Evolutionary conservation across 2,113 vertebrate genomes (phyloP), one percentile per base, ranked within the genome.

Genomic region (Laticauda colubrina): DNA sequence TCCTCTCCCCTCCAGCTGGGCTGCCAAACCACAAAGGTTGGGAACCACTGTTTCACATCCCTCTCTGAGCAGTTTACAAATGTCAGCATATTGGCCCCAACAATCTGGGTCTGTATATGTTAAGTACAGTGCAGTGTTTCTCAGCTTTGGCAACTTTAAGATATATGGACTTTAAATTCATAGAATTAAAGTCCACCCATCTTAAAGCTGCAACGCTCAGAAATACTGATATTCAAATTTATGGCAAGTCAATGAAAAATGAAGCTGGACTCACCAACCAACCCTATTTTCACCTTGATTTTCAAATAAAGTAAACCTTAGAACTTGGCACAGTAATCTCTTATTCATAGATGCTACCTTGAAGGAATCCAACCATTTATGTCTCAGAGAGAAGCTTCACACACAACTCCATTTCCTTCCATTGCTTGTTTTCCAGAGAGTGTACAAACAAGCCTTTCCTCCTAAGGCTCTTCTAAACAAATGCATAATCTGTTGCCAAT

Each of bases 381-480:
- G 7, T 81, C 18, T 81, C 34, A 39, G 34, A 81, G 6, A 81
- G 15, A 81, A 20, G 69, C 6, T 81, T 81, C 69, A 39, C 6
- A 39, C 18, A 20, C n/a, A 20, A 81, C n/a, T 43, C 75, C 18
- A 9, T 81, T 43, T 20, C 39, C 34, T 39, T 18, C 34, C 69
- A 39, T 81, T 81, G n/a, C 34, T 81, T 81, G 34, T 81, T 81
- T 20, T 81, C 34, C 1, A 18, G 34, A 81, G 75, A 43, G 5
- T 10, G 18, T 21, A 3, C 7, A 43, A 81, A 23, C 18, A 21
- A 51, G 18, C 75, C 2, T 81, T 81, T 81, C 34, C 34, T 43
- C 53, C 87, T 87, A 69, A 34, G 91, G 8, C 18, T 93, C 59
- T n/a, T 91, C 93, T 91, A 89, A 92, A 93, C 18, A 34, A 29